Evolutionary conservation across 2,113 vertebrate species (phyloP).

Genomic region (Equus przewalskii): DNA sequence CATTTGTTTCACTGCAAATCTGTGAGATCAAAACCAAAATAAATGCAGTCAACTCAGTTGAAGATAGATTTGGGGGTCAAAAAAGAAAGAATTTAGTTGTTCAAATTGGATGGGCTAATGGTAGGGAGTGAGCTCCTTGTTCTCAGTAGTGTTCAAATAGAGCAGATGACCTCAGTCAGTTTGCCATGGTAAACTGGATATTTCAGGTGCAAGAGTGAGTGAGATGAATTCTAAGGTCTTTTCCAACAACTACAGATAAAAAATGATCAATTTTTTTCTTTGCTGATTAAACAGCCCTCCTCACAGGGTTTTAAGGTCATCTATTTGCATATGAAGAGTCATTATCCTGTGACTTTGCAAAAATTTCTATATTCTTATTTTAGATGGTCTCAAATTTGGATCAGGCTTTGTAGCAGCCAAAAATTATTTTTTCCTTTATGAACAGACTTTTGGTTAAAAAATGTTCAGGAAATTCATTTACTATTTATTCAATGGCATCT

Average conservation of each 20-base stretch:
- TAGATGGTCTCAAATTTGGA: neutral
- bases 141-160: neutral
- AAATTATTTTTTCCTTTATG: neutral
- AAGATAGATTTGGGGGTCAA: neutral
- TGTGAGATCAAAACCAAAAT: constrained; percentile 14
- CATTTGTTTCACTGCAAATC: neutral
- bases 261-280: neutral
- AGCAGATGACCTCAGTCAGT: neutral
- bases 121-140: neutral
- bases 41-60: neutral
- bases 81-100: neutral
- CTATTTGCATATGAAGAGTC: neutral
- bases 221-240: neutral
- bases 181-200: neutral
- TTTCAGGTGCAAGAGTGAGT: neutral
- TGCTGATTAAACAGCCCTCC: neutral
- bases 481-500: neutral
- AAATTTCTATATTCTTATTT: neutral
- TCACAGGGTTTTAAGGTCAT: neutral
- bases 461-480: neutral
- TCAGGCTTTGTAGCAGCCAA: neutral
- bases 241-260: neutral
- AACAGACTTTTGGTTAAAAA: neutral
- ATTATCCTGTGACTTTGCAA: neutral
- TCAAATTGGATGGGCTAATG: neutral